Evolutionary conservation across 1,140 invertebrate genomes (phyloP).

Genomic region (Bombus pyrosoma): DNA sequence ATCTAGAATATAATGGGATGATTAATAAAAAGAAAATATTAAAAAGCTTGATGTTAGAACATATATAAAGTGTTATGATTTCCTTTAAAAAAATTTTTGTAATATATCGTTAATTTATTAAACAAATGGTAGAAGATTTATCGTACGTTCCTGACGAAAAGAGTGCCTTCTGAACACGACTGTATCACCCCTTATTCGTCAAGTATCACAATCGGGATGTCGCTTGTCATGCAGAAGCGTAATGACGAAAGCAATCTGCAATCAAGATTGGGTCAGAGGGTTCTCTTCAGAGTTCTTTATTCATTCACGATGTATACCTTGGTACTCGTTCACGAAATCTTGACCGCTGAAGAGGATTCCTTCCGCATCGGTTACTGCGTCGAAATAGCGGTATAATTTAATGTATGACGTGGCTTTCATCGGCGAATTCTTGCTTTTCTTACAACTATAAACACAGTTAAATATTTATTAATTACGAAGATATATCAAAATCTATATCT

Average conservation of each 20-base stretch:
- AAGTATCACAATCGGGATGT: not conserved
- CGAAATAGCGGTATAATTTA: not conserved
- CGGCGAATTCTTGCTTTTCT: not conserved
- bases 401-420: not conserved
- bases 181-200: not conserved
- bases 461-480: not conserved
- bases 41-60: not conserved
- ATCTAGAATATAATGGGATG: not conserved
- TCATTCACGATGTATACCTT: conserved; percentile 19
- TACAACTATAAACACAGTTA: not conserved
- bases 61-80: not conserved
- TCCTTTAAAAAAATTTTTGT: not conserved
- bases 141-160: not conserved
- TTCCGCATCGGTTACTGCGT: not conserved
- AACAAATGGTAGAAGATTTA: not conserved
- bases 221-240: not conserved
- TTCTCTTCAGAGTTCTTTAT: not conserved
- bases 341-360: conserved; percentile 14
- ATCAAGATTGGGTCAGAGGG: conserved; percentile 44
- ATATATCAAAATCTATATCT: not conserved
- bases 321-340: conserved; percentile 27
- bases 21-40: not conserved
- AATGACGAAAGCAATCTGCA: conserved; percentile 30
- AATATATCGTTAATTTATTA: not conserved
- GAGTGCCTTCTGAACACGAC: not conserved